Percentiles rank a stretch among this genome's conserved stretches.
Conservation (phyloP, 1,140 invertebrate species). For the Calliphora vicina region DNA sequence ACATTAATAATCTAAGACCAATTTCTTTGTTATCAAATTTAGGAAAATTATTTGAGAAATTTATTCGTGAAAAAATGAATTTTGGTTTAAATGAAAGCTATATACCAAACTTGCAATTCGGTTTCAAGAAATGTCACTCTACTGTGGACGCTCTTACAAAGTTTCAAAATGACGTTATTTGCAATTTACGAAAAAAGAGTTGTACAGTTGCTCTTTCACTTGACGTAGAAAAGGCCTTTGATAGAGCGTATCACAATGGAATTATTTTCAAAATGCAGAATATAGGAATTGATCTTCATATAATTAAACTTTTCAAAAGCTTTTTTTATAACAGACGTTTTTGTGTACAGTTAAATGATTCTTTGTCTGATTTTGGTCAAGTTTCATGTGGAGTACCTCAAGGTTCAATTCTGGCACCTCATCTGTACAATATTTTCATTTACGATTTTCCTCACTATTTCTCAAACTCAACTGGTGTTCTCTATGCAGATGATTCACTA, state of each 20-base stretch:
- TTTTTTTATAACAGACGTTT: too few species aligned
- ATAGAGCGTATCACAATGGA: not conserved
- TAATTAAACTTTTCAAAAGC: too few species aligned
- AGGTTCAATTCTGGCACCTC: too few species aligned
- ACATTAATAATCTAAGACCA: not conserved
- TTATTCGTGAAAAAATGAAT: not conserved
- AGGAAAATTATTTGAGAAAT: not conserved
- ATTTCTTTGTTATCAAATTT: not conserved
- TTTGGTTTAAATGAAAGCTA: not conserved
- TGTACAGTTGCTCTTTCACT: not conserved
- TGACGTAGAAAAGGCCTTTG: not conserved
- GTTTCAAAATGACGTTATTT: not conserved
- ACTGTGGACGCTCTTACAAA: not conserved
- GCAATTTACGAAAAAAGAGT: not conserved
- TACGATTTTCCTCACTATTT: too few species aligned
- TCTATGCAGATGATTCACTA: too few species aligned
- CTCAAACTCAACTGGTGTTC: too few species aligned
- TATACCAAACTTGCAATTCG: not conserved
- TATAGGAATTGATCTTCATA: too few species aligned
- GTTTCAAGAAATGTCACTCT: not conserved
- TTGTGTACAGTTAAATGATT: too few species aligned
- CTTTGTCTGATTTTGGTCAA: too few species aligned
- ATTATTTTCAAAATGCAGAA: not conserved
- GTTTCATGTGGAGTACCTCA: too few species aligned
- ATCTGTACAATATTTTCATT: too few species aligned